Base-by-base conservation (phyloP, 2,888 invertebrate species). In the Myopa testacea region DNA sequence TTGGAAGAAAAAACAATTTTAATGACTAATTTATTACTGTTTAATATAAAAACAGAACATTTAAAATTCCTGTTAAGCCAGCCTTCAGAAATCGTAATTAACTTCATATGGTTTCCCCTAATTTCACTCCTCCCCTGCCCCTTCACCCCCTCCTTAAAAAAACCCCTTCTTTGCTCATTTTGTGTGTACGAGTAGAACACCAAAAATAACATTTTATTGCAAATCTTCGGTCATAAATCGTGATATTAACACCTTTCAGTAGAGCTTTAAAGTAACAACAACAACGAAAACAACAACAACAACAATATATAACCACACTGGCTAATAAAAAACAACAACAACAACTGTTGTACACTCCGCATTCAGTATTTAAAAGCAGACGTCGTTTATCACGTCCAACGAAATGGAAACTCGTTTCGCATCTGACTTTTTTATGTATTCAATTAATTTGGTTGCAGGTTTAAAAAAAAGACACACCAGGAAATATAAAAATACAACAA, bases 371-470 rank as follows among this genome's bases (percentile, higher is more conserved):
- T 60, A 74, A 74, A 74, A 74, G 68, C 75, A 75, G 75, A 75
- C 75, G 40, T 19, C 67, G 68, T 75, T 75, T 75, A 75, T 75
- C 75, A 75, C 55, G 68, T 67, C 68, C 75, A 75, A 68, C 75
- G 75, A 75, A 75, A 75, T 75, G 75, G 75, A 75, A 75, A 75
- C 58, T 75, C 68, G 75, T 75, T 58, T 40, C 75, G 34, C 55
- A 2, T 26, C 67, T 75, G 75, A 75, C 80, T 78, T 81, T 26
- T 26, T 78, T 81, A 79, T 81, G 77, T 76, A 80, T 77, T 80
- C 80, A 81, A 80, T 80, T 79, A 80, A 80, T 80, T 80, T 80
- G 78, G 80, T 79, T 76, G 77, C 69, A 72, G 76, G n/a, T 40
- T 38, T 7, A 40, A 72, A 72, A 60, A 55, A 37, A 26, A 8